These are phyloP conservation scores for Drosophila virilis DNA, from an alignment of 1,140 invertebrate species.

Conservation along the genomic window DNA sequence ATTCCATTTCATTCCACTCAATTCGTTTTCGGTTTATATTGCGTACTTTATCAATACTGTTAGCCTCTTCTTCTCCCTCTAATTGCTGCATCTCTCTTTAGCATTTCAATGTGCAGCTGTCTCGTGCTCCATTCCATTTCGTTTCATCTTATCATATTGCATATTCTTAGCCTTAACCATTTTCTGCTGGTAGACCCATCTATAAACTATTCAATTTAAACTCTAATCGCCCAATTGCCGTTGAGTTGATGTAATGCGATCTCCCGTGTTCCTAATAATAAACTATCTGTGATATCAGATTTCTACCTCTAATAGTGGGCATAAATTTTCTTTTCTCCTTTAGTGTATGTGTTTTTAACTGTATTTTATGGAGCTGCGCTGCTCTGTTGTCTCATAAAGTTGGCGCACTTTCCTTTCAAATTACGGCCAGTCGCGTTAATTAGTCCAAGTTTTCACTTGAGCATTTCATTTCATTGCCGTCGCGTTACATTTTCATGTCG, in stretches of 20 bases:
- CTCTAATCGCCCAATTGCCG: conserved; percentile 49
- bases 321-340: conserved; percentile 50
- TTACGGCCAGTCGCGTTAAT: conserved; percentile 57
- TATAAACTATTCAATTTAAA: conserved; percentile 51
- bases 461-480: conserved; percentile 33
- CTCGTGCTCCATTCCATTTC: conserved; percentile 28
- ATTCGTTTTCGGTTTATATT: too few species aligned
- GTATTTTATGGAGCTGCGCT: conserved; percentile 9
- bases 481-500: conserved; percentile 26
- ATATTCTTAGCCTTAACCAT: neutral
- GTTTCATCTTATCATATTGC: conserved; percentile 1
- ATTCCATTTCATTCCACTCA: too few species aligned
- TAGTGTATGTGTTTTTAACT: neutral
- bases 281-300: conserved; percentile 55
- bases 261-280: conserved; percentile 37
- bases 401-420: conserved; percentile 58
- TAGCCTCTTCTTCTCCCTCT: too few species aligned
- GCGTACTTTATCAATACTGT: too few species aligned
- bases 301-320: conserved; percentile 58
- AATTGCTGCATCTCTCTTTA: too few species aligned
- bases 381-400: conserved; percentile 19
- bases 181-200: conserved; percentile 63
- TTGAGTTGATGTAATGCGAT: conserved; percentile 50
- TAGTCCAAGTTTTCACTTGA: conserved; percentile 73
- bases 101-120: conserved; percentile 28